Base-by-base conservation (phyloP, 2,797 vertebrate genomes). In the Acestrorhynchus altus region DNA sequence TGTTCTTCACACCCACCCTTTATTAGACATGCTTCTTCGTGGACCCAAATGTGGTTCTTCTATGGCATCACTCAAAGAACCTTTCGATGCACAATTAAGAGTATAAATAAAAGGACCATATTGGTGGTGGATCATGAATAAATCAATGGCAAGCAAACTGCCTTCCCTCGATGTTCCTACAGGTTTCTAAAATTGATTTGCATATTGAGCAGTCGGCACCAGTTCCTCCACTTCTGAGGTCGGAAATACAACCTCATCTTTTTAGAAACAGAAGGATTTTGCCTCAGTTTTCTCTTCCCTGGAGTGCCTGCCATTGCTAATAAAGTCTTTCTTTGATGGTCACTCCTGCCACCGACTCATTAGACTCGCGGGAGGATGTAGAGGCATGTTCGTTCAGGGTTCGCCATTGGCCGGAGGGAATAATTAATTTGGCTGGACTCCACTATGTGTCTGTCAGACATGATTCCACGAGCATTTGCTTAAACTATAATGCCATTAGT, bases 361-460 rank as follows among this genome's bases (percentile, higher is more conserved):
- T 70, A 79, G 64, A 54, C 83, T 26, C 26, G 57, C 42, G 57
- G 76, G 59, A 51, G 51, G 51, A 74, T 77, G 73, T 56, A 65
- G 65, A 73, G 28, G 72, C 56, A 51, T 82, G 72, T 64, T 68
- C 42, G 8, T 49, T 49, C 46, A 52, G 70, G 80, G 77, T 79
- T 84, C 79, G 72, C 51, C 70, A 75, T 57, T 72, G 13, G 49
- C 80, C 80, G 64, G 71, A 65, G 78, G 83, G 66, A 65, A 66
- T 82, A 82, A 84, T 84, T 85, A 77, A 77, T 83, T 83, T 82
- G 81, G 80, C 83, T 77, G 73, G 69, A 77, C 71, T 84, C 81
- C 78, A 77, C 73, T 66, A 81, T 70, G 61, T 84, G 67, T 78
- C 46, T 82, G 81, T 85, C 83, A 83, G 76, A 80, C 42, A 54